Evolutionary conservation across 2,888 invertebrate genomes (phyloP).

Genomic region (Sisyra nigra): DNA sequence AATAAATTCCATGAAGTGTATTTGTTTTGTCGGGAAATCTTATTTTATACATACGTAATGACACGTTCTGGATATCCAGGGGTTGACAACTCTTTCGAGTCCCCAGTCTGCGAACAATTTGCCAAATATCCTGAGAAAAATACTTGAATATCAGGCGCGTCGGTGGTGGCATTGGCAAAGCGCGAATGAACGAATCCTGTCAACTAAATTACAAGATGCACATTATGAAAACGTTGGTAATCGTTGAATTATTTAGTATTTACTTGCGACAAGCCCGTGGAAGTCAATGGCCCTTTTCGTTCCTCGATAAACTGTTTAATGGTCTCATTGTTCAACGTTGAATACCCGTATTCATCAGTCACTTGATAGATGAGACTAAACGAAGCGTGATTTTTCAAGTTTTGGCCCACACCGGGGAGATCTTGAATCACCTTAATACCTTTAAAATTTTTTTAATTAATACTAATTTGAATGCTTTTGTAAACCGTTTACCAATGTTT

Average conservation of each 20-base stretch:
- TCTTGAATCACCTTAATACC: slow-evolving; percentile 20
- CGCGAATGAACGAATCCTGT: slow-evolving; percentile 10
- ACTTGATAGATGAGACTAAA: slow-evolving; percentile 10
- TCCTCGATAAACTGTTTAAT: slow-evolving; percentile 6
- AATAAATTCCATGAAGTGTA: background rate
- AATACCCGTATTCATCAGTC: slow-evolving; percentile 6
- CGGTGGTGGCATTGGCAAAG: slow-evolving; percentile 5
- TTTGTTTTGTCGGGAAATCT: background rate
- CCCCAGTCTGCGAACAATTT: slow-evolving; percentile 10
- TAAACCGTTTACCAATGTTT: slow-evolving; percentile 4
- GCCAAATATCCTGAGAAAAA: slow-evolving; percentile 12
- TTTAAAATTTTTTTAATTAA: slow-evolving; percentile 1
- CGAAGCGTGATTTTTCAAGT: slow-evolving; percentile 15
- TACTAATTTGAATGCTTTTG: background rate
- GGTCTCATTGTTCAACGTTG: slow-evolving; percentile 7
- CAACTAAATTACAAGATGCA: slow-evolving; percentile 6
- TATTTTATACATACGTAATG: slow-evolving; percentile 1
- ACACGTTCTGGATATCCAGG: background rate
- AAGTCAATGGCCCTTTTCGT: slow-evolving; percentile 10
- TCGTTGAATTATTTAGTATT: background rate
- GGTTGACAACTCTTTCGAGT: background rate
- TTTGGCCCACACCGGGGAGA: slow-evolving; percentile 23
- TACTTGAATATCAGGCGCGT: slow-evolving; percentile 11
- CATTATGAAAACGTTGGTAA: background rate
- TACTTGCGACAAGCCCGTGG: slow-evolving; percentile 12